Evolutionary conservation across 2,113 vertebrate species (phyloP), one percentile per base, ranked within the genome.

Genomic region (Dasyornis broadbenti): DNA sequence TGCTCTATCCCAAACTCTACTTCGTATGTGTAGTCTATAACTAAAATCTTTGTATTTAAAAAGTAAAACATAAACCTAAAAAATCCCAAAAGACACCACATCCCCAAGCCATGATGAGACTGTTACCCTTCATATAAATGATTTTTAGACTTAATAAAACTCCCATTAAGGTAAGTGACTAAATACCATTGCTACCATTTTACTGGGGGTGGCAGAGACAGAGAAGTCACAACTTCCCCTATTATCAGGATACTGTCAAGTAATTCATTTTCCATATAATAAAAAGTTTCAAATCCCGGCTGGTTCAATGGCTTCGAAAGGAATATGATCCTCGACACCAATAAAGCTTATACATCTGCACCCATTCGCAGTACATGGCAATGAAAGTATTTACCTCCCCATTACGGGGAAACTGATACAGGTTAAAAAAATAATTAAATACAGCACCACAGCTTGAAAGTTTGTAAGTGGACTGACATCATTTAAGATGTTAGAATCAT

Each of bases 181-280:
- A 65, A 69, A 69, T 42, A 69, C 6, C 23, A 45, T 22, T 79
- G 27, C 13, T 60, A 54, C 14, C 10, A n/a, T 75, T 90, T 76
- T 71, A 68, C 0, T 54, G 4, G 9, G 26, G 7, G 2, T 7
- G 4, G 49, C 9, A n/a, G n/a, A 69, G 21, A 42, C 10, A 10
- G 16, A 75, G 23, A 71, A 68, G 82, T 30, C n/a, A 63, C 39
- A 54, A 3, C 26, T 79, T 69, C 61, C 9, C 5, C 15, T 45
- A 10, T 16, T 9, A 30, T 5, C 12, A 42, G 7, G 40, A n/a
- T 69, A 15, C 31, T 33, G 15, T 56, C 35, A 76, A 75, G 54
- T 3, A 16, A 27, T 31, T 39, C 6, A 44, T 86, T 71, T 68
- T 37, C 5, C 37, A 28, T 21, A 54, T 35, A 69, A 42, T 40